Evolutionary conservation across 1,140 invertebrate genomes (phyloP).

Genomic region (Argopecten irradians): DNA sequence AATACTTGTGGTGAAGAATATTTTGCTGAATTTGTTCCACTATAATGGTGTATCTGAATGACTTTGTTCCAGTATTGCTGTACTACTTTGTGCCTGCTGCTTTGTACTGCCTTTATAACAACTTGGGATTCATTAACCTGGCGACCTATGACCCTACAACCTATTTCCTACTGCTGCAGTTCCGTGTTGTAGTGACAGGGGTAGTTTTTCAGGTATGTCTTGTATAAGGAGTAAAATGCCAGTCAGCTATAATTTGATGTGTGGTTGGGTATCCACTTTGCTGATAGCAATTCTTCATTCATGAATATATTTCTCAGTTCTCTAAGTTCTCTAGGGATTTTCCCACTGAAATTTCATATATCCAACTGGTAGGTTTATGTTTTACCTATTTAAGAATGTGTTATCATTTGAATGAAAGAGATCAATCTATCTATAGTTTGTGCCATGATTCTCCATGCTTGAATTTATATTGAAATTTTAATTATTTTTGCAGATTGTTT

Average conservation of each 20-base stretch:
- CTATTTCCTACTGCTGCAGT: conserved; percentile 94
- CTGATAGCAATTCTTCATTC: neutral
- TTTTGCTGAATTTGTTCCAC: no score
- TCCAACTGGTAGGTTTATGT: no score
- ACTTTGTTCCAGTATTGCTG: conserved; percentile 82
- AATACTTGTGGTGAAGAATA: neutral
- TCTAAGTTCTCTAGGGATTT: no score
- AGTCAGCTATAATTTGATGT: conserved; percentile 19
- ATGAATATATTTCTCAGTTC: no score
- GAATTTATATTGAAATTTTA: conserved; percentile 57
- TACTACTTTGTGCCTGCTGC: conserved; percentile 93
- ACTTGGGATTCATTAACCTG: conserved; percentile 94
- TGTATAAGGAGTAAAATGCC: conserved; percentile 20
- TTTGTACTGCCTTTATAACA: conserved; percentile 96
- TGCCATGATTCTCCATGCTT: no score
- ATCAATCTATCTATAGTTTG: no score
- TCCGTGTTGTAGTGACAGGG: conserved; percentile 94
- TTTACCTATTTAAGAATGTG: no score
- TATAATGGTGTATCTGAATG: no score
- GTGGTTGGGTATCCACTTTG: neutral
- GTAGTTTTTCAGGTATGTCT: conserved; percentile 90
- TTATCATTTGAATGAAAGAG: no score
- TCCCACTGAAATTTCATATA: no score
- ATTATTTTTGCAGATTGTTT: conserved; percentile 83
- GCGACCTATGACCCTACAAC: conserved; percentile 95